Base-by-base conservation (phyloP, 2,113 vertebrate species). In the Embiotoca jacksoni region DNA sequence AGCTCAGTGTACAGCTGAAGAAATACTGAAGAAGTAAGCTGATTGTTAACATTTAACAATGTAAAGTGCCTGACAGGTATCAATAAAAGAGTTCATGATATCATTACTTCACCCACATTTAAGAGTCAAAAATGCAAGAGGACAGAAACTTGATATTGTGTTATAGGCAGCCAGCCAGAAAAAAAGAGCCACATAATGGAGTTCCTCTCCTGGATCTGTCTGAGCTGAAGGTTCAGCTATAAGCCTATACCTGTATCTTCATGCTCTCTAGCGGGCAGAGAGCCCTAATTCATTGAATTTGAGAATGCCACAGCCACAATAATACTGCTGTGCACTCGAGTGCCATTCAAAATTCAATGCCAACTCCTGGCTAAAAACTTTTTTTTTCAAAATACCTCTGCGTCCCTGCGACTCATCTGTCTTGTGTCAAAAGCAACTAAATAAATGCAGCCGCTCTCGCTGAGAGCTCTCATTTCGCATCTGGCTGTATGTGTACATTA, bases 301-400 rank as follows among this genome's bases (percentile, higher is more conserved):
- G 84, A 90, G 87, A 94, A 92, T 85, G 88, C 88, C 89, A 90
- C 73, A 50, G 84, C 73, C 81, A 81, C 79, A 82, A 69, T 71
- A 86, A 89, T 73, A 75, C 64, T 23, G 55, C 82, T 82, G 89
- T 91, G 83, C 75, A 82, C 66, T 87, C 71, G 31, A 86, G 82
- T 72, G 77, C 75, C 31, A 30, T 37, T 35, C 58, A 67, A 88
- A 77, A 70, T 56, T 59, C 16, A 13, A 23, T 41, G 82, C 87
- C 87, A 89, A 75, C 81, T 58, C 59, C 44, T 6, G 36, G 75
- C 68, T 77, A 23, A 23, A 23, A 23, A 23, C 23, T 23, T 23
- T 23, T 23, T 23, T 23, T 23, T 23, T 7, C 1, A 16, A 61
- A 81, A 85, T 72, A 71, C 71, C 68, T 78, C 61, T 49, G 64